Evolutionary conservation across 2,888 invertebrate species (phyloP), one percentile per base, ranked within the genome.

Genomic region (Chrysotoxum bicinctum): DNA sequence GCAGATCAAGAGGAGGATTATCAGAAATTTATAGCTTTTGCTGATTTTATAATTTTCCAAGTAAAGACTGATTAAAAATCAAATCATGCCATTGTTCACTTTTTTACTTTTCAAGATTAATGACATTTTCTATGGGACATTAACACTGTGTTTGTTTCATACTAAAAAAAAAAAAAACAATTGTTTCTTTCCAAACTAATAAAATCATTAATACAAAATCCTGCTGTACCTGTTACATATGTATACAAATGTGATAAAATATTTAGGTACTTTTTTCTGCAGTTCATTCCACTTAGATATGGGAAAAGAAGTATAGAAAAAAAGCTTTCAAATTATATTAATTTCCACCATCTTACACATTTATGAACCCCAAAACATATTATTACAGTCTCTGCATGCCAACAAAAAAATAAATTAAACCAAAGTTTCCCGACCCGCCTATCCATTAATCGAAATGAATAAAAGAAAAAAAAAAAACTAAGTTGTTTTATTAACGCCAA

Each of bases 391-490:
- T 8, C 50, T 26, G 35, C 48, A 66, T 64, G 62, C 45, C 1
- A 64, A 64, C 64, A 10, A 37, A 64, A n/a, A 74, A 32, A 37
- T 52, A 45, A 62, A 58, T 58, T 58, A 68, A 32, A 60, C 40
- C 45, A 72, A 26, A 48, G 40, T 62, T 74, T 60, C 26, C 14
- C 40, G 43, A 9, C 1, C 70, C 72, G 75, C 84, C 84, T 66
- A 32, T 80, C 75, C 84, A 85, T 85, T 80, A 85, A 62, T 60
- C 45, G 80, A 76, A 85, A 68, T 80, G 50, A 76, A 84, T 80
- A 60, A 84, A 14, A 56, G 32, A 32, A 16, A 1, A 10, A 32
- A 56, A 1, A 10, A 35, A 76, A 81, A 70, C 66, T 81, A 79
- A 80, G 79, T 79, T 70, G 72, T 80, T 76, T 76, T 62, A 72